phyloP scores from a whole-genome alignment of 2,797 vertebrate genomes.

The Muscicapa striata region DNA sequence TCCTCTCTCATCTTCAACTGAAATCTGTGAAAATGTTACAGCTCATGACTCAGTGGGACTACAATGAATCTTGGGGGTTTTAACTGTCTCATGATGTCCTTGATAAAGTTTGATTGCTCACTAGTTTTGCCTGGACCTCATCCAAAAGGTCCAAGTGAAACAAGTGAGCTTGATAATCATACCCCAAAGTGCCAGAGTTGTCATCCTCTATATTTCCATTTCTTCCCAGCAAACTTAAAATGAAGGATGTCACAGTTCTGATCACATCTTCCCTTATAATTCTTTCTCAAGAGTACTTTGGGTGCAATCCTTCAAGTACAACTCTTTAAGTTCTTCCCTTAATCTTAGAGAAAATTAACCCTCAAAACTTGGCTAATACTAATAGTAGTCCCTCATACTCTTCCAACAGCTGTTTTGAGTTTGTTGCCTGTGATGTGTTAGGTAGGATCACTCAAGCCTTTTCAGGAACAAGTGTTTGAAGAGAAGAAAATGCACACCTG shows the following conservation, averaged over 20 bases:
- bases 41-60: not conserved
- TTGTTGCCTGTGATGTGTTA: not conserved
- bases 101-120: conserved; percentile 26
- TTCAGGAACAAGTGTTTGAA: not conserved
- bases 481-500: not conserved
- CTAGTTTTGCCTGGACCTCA: not conserved
- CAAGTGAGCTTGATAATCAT: not conserved
- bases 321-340: not conserved
- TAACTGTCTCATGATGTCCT: not conserved
- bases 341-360: not conserved
- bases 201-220: not conserved
- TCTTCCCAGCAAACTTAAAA: not conserved
- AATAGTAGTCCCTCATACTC: not conserved
- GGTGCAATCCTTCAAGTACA: not conserved
- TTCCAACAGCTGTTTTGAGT: not conserved
- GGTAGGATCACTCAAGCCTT: not conserved
- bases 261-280: not conserved
- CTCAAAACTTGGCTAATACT: not conserved
- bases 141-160: not conserved
- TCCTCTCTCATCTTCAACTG: not conserved
- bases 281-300: not conserved
- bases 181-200: not conserved
- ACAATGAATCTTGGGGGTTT: not conserved
- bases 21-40: not conserved
- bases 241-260: not conserved